A percentile compares a stretch with the other conserved stretches of the same genome.
Conservation (phyloP, 2,888 invertebrate species). For the Tinea trinotella region DNA sequence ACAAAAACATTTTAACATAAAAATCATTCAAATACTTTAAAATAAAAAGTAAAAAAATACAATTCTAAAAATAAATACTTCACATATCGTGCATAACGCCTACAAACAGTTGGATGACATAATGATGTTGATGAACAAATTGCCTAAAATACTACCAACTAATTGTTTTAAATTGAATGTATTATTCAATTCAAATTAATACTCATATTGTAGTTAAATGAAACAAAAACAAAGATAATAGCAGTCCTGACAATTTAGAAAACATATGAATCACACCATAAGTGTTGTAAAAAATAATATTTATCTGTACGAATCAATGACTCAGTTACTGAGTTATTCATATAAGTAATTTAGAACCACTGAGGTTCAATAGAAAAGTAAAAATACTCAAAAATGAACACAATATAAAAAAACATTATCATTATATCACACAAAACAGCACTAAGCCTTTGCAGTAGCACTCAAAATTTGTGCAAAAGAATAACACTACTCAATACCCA, state of each 20-base stretch:
- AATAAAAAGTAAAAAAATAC: background rate
- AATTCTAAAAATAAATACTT: background rate
- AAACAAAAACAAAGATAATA: too few relatives aligned
- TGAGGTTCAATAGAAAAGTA: background rate
- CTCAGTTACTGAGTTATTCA: background rate
- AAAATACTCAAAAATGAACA: background rate
- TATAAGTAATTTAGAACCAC: background rate
- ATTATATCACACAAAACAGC: background rate
- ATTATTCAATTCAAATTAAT: too few relatives aligned
- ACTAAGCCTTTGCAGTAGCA: background rate
- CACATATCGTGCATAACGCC: background rate
- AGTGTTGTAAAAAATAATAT: too few relatives aligned
- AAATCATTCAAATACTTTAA: background rate
- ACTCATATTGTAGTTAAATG: too few relatives aligned
- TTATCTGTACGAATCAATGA: too few relatives aligned
- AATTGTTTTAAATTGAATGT: background rate
- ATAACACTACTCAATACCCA: background rate
- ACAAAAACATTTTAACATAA: background rate
- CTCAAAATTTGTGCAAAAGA: slow-evolving; percentile 9
- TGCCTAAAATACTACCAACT: background rate
- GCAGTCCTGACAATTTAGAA: too few relatives aligned
- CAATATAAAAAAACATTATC: background rate
- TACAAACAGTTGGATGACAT: background rate
- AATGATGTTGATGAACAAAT: background rate
- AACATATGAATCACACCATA: too few relatives aligned